Base-by-base conservation (phyloP, 35 echinoderm and acorn worm genomes). In the Holothuria glaberrima region DNA sequence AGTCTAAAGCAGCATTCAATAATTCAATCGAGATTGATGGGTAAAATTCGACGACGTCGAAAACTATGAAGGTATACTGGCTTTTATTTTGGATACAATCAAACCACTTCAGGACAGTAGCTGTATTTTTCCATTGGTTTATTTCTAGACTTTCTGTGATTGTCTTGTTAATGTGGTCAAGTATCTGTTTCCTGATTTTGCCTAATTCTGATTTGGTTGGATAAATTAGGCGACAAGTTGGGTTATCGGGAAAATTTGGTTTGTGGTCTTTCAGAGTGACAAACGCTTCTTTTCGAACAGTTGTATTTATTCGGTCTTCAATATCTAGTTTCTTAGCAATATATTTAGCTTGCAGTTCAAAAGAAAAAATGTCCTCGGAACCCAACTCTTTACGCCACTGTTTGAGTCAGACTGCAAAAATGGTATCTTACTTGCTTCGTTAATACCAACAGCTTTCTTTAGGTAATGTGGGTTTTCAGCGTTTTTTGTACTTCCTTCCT, bases 171-270 rank as follows among this genome's bases (percentile, higher is more conserved):
- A 65, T 65, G 19, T n/a, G n/a, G n/a, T n/a, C n/a, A n/a, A n/a
- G n/a, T n/a, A n/a, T n/a, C n/a, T n/a, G n/a, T n/a, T n/a, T 21
- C 4, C 61, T 65, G 27, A 65, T 28, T 65, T 65, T 65, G 19
- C 61, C 61, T 21, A 65, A 3, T 65, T 65, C 61, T n/a, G 20
- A n/a, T 65, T 65, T 65, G 20, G 61, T n/a, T 17, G 61, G 61
- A 28, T 88, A 71, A 26, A 71, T 88, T 12, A 88, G 44, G 60
- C 86, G 28, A 56, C 86, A 88, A 48, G 86, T 88, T 56, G 86
- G 86, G 64, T 88, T 88, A 63, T 88, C 71, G 36, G 38, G 12
- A 56, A 88, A 88, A n/a, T n/a, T n/a, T n/a, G n/a, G n/a, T n/a
- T n/a, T n/a, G n/a, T n/a, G n/a, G n/a, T n/a, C n/a, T n/a, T 88